Percentiles rank a stretch among this genome's conserved stretches.
These are phyloP conservation scores for Euura saliciscinereae DNA, from an alignment of 1,140 invertebrate genomes.

Conservation along the genomic window DNA sequence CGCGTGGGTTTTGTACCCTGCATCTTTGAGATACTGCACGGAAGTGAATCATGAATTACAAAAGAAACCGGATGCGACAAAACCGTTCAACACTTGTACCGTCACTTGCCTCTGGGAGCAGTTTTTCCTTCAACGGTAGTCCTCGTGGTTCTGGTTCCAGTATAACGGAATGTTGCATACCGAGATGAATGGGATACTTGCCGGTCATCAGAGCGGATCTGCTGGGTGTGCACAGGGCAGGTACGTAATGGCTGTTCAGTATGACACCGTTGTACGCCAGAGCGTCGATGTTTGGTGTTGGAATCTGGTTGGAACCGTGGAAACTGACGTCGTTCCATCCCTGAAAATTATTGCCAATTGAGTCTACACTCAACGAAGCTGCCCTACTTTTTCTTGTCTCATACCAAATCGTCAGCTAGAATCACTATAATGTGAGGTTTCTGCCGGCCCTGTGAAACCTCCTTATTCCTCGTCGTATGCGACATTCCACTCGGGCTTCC, in stretches of 20 bases:
- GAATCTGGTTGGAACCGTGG: conserved; percentile 83
- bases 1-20: conserved; percentile 82
- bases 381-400: not conserved
- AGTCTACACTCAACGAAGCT: not conserved
- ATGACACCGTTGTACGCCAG: conserved; percentile 80
- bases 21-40: conserved; percentile 67
- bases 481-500: conserved; percentile 8
- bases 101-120: conserved; percentile 68
- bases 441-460: not conserved
- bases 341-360: conserved; percentile 51
- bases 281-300: conserved; percentile 85
- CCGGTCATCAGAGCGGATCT: conserved; percentile 80
- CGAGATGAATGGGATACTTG: conserved; percentile 81
- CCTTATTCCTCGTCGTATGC: conserved; percentile 16
- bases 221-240: conserved; percentile 80
- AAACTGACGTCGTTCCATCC: conserved; percentile 92
- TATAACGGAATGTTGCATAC: conserved; percentile 80
- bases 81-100: too few species aligned
- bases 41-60: not conserved
- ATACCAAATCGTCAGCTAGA: conserved; percentile 67
- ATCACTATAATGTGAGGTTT: conserved; percentile 65
- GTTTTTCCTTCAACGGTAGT: conserved; percentile 71
- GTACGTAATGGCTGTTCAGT: conserved; percentile 76
- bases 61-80: too few species aligned
- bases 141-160: conserved; percentile 75